Conservation (phyloP, 2,113 vertebrate genomes). For the Oceanites oceanicus region DNA sequence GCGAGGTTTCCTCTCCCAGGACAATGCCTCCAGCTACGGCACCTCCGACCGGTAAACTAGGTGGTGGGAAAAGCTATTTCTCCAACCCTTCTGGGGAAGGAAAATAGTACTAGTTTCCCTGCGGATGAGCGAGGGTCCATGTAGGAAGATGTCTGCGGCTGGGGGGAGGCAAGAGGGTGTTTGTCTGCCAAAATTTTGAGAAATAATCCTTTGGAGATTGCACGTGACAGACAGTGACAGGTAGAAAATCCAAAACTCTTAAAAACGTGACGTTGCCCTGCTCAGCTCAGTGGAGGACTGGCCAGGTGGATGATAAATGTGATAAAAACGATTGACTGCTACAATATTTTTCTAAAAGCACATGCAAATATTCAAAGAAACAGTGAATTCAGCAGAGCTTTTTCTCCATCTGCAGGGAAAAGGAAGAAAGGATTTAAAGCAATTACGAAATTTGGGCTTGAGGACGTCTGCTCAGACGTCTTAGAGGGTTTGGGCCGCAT, state of each 20-base stretch:
- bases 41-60: not conserved
- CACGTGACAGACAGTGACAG: not conserved
- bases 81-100: not conserved
- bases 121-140: fast-evolving
- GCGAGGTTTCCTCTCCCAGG: not conserved
- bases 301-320: not conserved
- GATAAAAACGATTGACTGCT: not conserved
- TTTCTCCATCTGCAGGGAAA: not conserved
- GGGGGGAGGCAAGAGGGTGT: not conserved
- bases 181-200: not conserved
- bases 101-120: not conserved
- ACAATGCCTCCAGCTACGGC: not conserved
- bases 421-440: not conserved
- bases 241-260: not conserved
- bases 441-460: not conserved
- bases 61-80: not conserved
- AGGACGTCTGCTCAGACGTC: not conserved
- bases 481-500: not conserved
- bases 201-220: not conserved
- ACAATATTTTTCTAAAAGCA: not conserved
- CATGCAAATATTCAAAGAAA: not conserved
- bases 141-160: not conserved
- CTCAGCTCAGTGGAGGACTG: not conserved
- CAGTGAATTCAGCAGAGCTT: not conserved
- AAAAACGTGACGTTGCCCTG: fast-evolving